Base-by-base conservation (phyloP, 2,888 invertebrate species). In the Anticlea derivata region DNA sequence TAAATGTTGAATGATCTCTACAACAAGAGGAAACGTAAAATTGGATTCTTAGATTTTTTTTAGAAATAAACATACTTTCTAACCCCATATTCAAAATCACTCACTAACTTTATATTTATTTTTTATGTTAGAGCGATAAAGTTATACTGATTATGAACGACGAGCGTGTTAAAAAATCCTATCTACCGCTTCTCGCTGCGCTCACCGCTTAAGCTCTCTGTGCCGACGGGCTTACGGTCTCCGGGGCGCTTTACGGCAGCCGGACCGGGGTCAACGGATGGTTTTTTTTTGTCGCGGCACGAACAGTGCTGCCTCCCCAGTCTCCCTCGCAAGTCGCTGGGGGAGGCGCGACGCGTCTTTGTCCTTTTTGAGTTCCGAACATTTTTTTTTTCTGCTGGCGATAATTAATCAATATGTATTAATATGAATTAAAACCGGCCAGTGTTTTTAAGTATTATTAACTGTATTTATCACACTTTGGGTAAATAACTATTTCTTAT, bases 201-300 rank as follows among this genome's bases (percentile, higher is more conserved):
- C 12, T 30, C 4, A n/a, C 7, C 50, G 45, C 50, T 35, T 7
- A n/a, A 8, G 10, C 13, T n/a, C 1, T 35, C 37, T 11, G n/a
- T 8, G 7, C 11, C 17, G 6, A 1, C 27, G 13, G 31, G 17
- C 29, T 35, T 30, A 33, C 29, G 30, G 53, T 48, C 80, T 51
- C 58, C 48, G 52, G 66, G 75, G 72, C 80, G 78, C 80, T 86
- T 84, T 83, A 85, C 78, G 80, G 76, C 73, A 73, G 73, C 80
- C 73, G 83, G 81, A 78, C 80, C 68, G 69, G 80, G 82, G 84
- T 83, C 83, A 84, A 79, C 76, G 74, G 60, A 73, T 74, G 80
- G 75, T 83, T 78, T 85, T 50, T 85, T 50, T 84, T 84, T 85
- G 84, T 83, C 86, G 80, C 75, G 72, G 83, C 86, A 81, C 83